Evolutionary conservation across 2,797 vertebrate genomes (phyloP).

Genomic region (Tympanoctomys barrerae): DNA sequence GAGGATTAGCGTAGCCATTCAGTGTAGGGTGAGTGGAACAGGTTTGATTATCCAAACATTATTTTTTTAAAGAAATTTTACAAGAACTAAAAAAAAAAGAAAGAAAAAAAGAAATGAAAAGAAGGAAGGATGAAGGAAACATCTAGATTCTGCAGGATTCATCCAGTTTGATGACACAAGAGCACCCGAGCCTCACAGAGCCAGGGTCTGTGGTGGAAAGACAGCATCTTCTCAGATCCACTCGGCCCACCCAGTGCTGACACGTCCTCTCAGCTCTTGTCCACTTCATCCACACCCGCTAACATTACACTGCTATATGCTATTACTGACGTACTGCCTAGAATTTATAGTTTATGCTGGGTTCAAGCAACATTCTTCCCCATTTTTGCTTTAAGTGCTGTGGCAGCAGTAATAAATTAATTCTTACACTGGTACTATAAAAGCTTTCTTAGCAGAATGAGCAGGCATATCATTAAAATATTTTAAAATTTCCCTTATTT

Average conservation of each 20-base stretch:
- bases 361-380: slow-evolving; percentile 52
- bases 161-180: neutral
- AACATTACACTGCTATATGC: neutral
- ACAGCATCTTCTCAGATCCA: neutral
- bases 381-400: slow-evolving; percentile 5
- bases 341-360: slow-evolving; percentile 23
- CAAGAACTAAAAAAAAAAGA: neutral
- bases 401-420: slow-evolving; percentile 44
- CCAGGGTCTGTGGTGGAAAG: neutral
- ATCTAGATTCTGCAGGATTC: neutral
- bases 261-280: neutral
- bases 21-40: neutral
- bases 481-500: slow-evolving; percentile 71
- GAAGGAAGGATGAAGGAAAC: too few relatives aligned
- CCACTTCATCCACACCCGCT: neutral
- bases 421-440: slow-evolving; percentile 74
- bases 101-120: neutral
- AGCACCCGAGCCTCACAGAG: neutral
- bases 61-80: neutral
- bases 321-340: slow-evolving; percentile 31
- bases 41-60: neutral
- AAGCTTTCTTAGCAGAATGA: slow-evolving; percentile 71
- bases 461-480: slow-evolving; percentile 12
- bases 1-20: neutral
- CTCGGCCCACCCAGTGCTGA: neutral